Evolutionary conservation across 1,140 invertebrate genomes (phyloP), one percentile per base, ranked within the genome.

Genomic region (Bradysia coprophila): DNA sequence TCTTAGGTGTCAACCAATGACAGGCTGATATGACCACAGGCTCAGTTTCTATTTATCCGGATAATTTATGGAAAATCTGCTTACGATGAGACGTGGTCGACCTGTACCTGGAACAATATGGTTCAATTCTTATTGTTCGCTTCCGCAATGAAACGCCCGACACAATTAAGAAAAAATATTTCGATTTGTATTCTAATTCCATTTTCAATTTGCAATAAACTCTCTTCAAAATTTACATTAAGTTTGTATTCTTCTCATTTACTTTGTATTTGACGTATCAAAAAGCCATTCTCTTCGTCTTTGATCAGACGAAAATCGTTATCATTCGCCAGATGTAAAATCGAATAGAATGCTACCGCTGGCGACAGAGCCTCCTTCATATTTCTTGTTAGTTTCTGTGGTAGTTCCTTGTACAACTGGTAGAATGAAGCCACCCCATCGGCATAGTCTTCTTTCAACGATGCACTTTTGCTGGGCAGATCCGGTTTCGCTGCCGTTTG

Each of bases 291-390:
- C 11, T 54, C 44, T 45, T 59, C 44, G 13, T 50, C 37, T 22
- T 38, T 38, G n/a, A 18, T 6, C 18, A 38, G 18, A 18, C 36
- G n/a, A n/a, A 38, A 20, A 3, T 18, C 9, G 18, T 38, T 71
- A 54, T 86, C 81, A 59, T 85, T 86, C 19, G 76, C 75, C 46
- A 85, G 60, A 65, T 85, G 81, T 1, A 86, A 60, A 8, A 84
- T 56, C 5, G 79, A 77, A 40, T 78, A 74, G 54, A 83, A 78
- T 1, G 76, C 74, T 36, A 84, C 68, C 1, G 76, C 72, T n/a
- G 72, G 66, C 42, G 75, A 80, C 22, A 85, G 55, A 45, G 79
- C 73, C 38, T 73, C 69, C 2, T 61, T 52, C 60, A 75, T 78
- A 45, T 59, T 61, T 45, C 65, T 55, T 1, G 66, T 64, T 13